These are phyloP conservation scores for Hippoglossus hippoglossus DNA, from an alignment of 2,797 vertebrate genomes.

Conservation along the genomic window DNA sequence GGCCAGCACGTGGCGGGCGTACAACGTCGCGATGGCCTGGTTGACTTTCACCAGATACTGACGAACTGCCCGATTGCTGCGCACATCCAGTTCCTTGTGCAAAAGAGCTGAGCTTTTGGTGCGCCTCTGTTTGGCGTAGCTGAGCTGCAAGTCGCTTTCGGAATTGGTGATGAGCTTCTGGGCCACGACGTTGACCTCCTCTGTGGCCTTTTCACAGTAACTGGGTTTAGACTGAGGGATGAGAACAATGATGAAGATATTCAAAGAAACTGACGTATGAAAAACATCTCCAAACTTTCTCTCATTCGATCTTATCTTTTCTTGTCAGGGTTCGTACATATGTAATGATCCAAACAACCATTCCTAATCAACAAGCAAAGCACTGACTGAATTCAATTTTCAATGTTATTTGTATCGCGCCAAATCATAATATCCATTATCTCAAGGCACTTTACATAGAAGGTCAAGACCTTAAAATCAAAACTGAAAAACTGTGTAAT, in stretches of 20 bases:
- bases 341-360: not conserved
- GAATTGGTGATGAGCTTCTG: constrained; percentile 98
- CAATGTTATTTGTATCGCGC: too few relatives aligned
- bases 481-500: not conserved
- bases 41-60: constrained; percentile 96
- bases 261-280: not conserved
- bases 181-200: constrained; percentile 91
- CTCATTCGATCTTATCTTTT: not conserved
- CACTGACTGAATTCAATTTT: too few relatives aligned
- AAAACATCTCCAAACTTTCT: constrained; percentile 1
- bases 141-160: constrained; percentile 94
- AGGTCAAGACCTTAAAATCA: too few relatives aligned
- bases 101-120: constrained; percentile 94
- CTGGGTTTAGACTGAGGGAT: constrained; percentile 89
- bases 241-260: not conserved
- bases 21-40: constrained; percentile 94
- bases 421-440: too few relatives aligned
- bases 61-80: constrained; percentile 91
- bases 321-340: not conserved
- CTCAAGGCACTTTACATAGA: too few relatives aligned
- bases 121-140: constrained; percentile 95
- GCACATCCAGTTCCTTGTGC: constrained; percentile 95
- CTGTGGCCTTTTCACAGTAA: constrained; percentile 91
- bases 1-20: constrained; percentile 94
- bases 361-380: not conserved